A percentile compares a stretch with the other conserved stretches of the same genome.
Evolutionary conservation across 2,888 invertebrate genomes (phyloP).

Genomic region (Acleris sparsana): DNA sequence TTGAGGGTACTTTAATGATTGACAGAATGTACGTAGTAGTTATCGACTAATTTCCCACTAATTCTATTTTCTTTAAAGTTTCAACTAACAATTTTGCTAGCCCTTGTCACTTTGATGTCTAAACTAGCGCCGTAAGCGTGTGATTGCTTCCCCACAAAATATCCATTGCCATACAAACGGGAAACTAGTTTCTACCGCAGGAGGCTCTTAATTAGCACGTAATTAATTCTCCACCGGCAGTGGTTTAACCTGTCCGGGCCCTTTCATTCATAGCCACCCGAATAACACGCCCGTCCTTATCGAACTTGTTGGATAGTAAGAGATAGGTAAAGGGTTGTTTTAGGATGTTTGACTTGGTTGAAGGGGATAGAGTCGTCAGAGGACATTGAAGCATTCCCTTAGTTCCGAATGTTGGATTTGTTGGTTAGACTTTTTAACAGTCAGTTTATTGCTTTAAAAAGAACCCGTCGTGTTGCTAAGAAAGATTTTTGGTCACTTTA

Average conservation of each 20-base stretch:
- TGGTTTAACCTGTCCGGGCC: slow-evolving; percentile 30
- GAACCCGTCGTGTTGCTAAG: neutral
- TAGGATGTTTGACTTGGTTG: slow-evolving; percentile 1
- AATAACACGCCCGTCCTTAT: slow-evolving; percentile 10
- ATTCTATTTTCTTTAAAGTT: too few relatives aligned
- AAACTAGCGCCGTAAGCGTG: neutral
- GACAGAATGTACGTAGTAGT: too few relatives aligned
- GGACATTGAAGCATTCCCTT: slow-evolving; percentile 23
- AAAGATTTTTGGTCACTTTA: neutral
- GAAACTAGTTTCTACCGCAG: slow-evolving; percentile 44
- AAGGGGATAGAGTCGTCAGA: slow-evolving; percentile 6
- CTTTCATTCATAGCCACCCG: slow-evolving; percentile 30
- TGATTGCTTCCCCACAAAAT: slow-evolving; percentile 40
- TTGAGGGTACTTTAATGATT: too few relatives aligned
- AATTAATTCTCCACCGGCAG: slow-evolving; percentile 52
- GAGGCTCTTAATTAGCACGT: slow-evolving; percentile 60
- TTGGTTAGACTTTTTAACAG: slow-evolving; percentile 56
- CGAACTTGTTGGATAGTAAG: neutral
- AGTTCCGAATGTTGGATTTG: slow-evolving; percentile 48
- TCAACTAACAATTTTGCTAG: neutral
- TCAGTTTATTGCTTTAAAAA: slow-evolving; percentile 49
- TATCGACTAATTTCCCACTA: too few relatives aligned
- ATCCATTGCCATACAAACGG: slow-evolving; percentile 42
- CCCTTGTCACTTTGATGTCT: neutral
- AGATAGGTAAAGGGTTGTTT: slow-evolving; percentile 17